Base-by-base conservation (phyloP, 2,113 vertebrate species). In the Tragelaphus buxtoni region DNA sequence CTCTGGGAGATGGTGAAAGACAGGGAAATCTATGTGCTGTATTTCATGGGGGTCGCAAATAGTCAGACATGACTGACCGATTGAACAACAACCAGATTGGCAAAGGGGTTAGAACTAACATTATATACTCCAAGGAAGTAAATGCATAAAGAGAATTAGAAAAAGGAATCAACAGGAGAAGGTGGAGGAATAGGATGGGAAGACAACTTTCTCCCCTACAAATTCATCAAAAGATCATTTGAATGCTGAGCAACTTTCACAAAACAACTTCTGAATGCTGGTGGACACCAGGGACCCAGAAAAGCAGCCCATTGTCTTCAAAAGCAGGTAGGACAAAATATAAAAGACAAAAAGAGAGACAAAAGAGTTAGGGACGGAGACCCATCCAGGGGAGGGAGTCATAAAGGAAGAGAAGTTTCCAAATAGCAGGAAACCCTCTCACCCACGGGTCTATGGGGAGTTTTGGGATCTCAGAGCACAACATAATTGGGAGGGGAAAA, bases 61-160 rank as follows among this genome's bases (percentile, higher is more conserved):
- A 69, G 18, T 69, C 16, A 5, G 18, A 69, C 18, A 5, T 22
- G 65, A 11, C 65, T 22, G n/a, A 35, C 4, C 0, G 0, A 22
- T 20, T 69, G n/a, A 69, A 35, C 65, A 69, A 69, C n/a, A 69
- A 69, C 18, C 18, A 69, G n/a, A 22, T 3, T 69, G 65, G 39
- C 14, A 30, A 53, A n/a, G 51, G 7, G 16, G 9, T 80, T 87
- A 72, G 42, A 74, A 18, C 20, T 22, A 86, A 72, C 4, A 49
- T 35, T 35, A 16, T 42, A 26, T 39, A 84, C 9, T 49, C 6
- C 3, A 76, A 55, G 1, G 4, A 35, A n/a, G 3, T 84, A n/a
- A 39, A 89, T n/a, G 61, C 30, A 76, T 61, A 74, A 72, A 0
- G 22, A 74, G 16, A 56, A 39, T 77, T 32, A 83, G 49, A 14